These are phyloP conservation scores for Sebastes trivittatus DNA, from an alignment of 2,797 vertebrate genomes.

Conservation along the genomic window DNA sequence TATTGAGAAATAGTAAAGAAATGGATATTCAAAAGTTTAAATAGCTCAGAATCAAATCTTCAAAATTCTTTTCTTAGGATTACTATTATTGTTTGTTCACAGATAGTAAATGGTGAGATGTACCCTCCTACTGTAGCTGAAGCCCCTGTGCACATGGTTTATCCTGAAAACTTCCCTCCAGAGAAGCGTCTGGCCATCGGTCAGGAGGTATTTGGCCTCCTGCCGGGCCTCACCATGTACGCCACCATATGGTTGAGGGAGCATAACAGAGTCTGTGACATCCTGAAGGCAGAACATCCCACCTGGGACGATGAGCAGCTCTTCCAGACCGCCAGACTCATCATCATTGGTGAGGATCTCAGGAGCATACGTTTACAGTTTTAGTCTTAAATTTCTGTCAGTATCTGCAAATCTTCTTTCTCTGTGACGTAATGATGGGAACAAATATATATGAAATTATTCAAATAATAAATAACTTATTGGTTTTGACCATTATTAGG, in stretches of 20 bases:
- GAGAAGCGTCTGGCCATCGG: slow-evolving; percentile 85
- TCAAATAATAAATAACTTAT: background rate
- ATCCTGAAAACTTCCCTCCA: slow-evolving; percentile 75
- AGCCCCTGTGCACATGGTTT: slow-evolving; percentile 87
- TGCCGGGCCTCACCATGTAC: slow-evolving; percentile 90
- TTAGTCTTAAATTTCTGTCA: background rate
- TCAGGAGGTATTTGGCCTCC: slow-evolving; percentile 90
- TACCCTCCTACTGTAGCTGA: slow-evolving; percentile 87
- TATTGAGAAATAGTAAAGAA: background rate
- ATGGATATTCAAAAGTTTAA: background rate
- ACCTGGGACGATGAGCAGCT: slow-evolving; percentile 95
- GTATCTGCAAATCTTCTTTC: background rate
- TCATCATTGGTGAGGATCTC: slow-evolving; percentile 88
- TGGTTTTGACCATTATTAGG: background rate
- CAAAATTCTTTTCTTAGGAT: background rate
- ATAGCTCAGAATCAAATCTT: background rate
- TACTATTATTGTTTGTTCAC: background rate
- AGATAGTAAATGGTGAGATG: slow-evolving; percentile 89
- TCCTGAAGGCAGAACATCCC: slow-evolving; percentile 90
- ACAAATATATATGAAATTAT: background rate
- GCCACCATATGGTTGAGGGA: slow-evolving; percentile 94
- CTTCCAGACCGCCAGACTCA: slow-evolving; percentile 93
- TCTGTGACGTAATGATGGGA: background rate
- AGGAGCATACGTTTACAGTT: background rate
- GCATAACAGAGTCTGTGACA: slow-evolving; percentile 94